Evolutionary conservation across 2,113 vertebrate species (phyloP).

Genomic region (Symphodus melops): DNA sequence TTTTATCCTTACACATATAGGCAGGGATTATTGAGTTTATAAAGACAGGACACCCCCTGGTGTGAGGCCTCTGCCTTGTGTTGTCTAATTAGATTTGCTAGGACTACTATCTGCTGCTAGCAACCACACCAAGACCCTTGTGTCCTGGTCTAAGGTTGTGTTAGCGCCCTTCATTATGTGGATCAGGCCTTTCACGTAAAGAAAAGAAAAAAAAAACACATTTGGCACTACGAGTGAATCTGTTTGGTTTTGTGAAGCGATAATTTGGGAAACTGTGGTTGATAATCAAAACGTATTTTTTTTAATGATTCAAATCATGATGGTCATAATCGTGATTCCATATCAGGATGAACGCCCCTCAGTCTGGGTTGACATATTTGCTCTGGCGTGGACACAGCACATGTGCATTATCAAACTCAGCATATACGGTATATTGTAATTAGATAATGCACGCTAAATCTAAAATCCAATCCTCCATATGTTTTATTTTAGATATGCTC

Average conservation of each 20-base stretch:
- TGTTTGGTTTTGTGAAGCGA: slow-evolving; percentile 30
- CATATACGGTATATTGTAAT: slow-evolving; percentile 64
- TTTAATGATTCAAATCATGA: slow-evolving; percentile 28
- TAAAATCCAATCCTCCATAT: slow-evolving; percentile 52
- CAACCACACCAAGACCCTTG: slow-evolving; percentile 20
- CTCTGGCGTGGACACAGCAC: slow-evolving; percentile 33
- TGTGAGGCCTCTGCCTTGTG: slow-evolving; percentile 66
- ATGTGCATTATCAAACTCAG: slow-evolving; percentile 52
- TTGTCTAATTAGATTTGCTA: slow-evolving; percentile 74
- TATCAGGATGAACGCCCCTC: slow-evolving; percentile 57
- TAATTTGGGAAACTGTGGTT: slow-evolving; percentile 33
- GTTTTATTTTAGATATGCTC: slow-evolving; percentile 59
- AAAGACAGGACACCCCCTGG: slow-evolving; percentile 66
- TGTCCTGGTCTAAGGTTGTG: slow-evolving; percentile 25
- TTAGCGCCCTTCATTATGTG: slow-evolving; percentile 15
- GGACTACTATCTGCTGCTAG: slow-evolving; percentile 54
- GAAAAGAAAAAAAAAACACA: too few species aligned
- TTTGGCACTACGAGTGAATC: slow-evolving; percentile 46
- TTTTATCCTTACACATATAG: slow-evolving; percentile 72
- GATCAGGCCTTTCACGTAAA: slow-evolving; percentile 21
- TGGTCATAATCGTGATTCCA: slow-evolving; percentile 56
- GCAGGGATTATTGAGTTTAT: slow-evolving; percentile 72
- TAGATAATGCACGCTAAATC: slow-evolving; percentile 58
- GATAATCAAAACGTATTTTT: slow-evolving; percentile 55
- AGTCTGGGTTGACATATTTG: slow-evolving; percentile 33